These are phyloP conservation scores for Spea multiplicata DNA, from an alignment of 2,113 vertebrate species.

Conservation along the genomic window DNA sequence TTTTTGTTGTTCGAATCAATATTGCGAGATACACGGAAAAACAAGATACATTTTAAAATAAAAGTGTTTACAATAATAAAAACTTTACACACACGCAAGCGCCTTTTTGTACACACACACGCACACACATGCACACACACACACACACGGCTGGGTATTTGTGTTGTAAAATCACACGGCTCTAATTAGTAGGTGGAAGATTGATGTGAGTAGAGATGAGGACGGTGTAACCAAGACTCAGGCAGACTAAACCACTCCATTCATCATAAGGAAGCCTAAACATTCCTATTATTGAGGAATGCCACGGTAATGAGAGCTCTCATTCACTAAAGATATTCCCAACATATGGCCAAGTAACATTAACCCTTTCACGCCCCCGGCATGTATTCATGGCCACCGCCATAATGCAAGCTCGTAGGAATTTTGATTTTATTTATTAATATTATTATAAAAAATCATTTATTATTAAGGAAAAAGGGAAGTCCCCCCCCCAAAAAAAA, in stretches of 20 bases:
- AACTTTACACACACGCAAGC: background rate
- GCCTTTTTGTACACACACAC: background rate
- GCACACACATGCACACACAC: background rate
- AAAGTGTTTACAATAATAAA: too few relatives aligned
- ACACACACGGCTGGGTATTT: background rate
- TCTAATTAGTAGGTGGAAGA: conserved; percentile 21
- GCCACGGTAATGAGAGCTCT: conserved; percentile 21
- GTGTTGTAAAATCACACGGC: conserved; percentile 4
- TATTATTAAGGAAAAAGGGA: too few relatives aligned
- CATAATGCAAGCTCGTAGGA: too few relatives aligned
- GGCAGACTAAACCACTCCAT: conserved; percentile 15
- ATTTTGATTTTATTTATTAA: too few relatives aligned
- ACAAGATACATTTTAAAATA: too few relatives aligned
- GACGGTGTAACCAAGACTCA: conserved; percentile 17
- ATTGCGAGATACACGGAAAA: too few relatives aligned
- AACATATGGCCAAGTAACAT: background rate
- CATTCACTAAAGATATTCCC: background rate
- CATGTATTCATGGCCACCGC: too few relatives aligned
- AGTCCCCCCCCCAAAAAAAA: too few relatives aligned
- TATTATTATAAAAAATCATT: too few relatives aligned
- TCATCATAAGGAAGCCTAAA: conserved; percentile 35
- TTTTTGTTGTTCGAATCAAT: too few relatives aligned
- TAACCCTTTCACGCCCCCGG: background rate
- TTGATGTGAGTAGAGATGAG: conserved; percentile 1
- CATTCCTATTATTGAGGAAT: conserved; percentile 23